A percentile compares a stretch with the other conserved stretches of the same genome.
These are phyloP conservation scores for Drosophila tristis DNA, from an alignment of 1,140 invertebrate species.

Conservation along the genomic window DNA sequence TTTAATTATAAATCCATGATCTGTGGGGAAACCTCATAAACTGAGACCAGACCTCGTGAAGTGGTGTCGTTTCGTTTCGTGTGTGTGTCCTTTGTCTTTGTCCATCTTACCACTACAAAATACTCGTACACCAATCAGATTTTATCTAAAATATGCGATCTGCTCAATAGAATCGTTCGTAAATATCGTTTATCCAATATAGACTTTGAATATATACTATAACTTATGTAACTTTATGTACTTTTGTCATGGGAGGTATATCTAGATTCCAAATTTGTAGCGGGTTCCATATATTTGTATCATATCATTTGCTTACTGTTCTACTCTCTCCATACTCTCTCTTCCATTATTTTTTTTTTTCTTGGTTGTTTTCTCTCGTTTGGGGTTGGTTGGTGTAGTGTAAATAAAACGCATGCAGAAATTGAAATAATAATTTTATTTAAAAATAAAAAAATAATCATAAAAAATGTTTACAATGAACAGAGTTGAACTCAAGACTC, in stretches of 20 bases:
- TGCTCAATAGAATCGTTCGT: constrained; percentile 38
- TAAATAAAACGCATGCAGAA: constrained; percentile 73
- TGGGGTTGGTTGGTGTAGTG: not conserved
- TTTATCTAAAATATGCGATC: constrained; percentile 75
- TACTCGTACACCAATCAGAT: constrained; percentile 46
- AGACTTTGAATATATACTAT: constrained; percentile 74
- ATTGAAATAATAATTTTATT: constrained; percentile 83
- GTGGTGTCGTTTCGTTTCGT: constrained; percentile 2
- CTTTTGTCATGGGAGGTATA: constrained; percentile 72
- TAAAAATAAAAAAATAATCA: constrained; percentile 81
- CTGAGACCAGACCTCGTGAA: constrained; percentile 71
- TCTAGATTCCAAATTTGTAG: constrained; percentile 82
- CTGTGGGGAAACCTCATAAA: constrained; percentile 74
- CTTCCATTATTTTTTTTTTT: constrained; percentile 3
- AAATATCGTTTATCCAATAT: constrained; percentile 57
- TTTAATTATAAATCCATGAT: constrained; percentile 54
- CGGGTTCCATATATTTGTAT: constrained; percentile 80
- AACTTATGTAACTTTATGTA: constrained; percentile 62
- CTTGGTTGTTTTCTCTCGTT: not conserved
- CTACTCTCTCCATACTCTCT: not conserved
- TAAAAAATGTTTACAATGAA: constrained; percentile 82
- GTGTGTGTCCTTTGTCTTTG: constrained; percentile 3
- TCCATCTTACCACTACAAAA: constrained; percentile 60
- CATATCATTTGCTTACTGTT: constrained; percentile 31
- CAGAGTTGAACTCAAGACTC: constrained; percentile 81